These are phyloP conservation scores for Tichodroma muraria DNA, from an alignment of 2,113 vertebrate genomes.

Conservation along the genomic window DNA sequence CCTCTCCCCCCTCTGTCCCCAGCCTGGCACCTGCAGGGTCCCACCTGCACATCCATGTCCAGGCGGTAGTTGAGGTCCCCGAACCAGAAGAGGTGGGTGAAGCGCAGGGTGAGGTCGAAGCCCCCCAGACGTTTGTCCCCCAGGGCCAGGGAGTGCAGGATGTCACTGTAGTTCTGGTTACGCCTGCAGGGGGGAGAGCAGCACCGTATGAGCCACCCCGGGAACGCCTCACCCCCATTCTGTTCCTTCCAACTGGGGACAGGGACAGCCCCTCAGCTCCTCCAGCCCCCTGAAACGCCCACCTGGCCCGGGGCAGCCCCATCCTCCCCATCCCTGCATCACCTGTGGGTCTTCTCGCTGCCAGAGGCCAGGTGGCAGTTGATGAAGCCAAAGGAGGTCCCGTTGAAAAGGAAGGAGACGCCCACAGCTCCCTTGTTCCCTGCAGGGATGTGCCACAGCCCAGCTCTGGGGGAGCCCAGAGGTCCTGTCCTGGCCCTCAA, in stretches of 20 bases:
- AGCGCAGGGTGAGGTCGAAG: constrained; percentile 61
- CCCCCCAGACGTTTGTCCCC: constrained; percentile 48
- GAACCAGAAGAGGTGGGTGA: constrained; percentile 66
- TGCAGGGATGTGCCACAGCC: neutral
- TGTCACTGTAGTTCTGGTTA: constrained; percentile 68
- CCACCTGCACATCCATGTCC: constrained; percentile 63
- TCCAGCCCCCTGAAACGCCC: neutral
- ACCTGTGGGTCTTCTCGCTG: constrained; percentile 84
- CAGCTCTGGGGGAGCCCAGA: neutral
- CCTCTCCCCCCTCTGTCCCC: rapidly evolving
- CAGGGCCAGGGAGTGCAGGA: constrained; percentile 51
- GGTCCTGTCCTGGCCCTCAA: neutral
- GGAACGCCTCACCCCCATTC: neutral
- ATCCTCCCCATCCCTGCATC: neutral
- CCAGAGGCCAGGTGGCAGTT: constrained; percentile 88
- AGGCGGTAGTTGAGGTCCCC: constrained; percentile 68
- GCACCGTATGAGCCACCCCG: rapidly evolving
- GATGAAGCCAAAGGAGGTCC: constrained; percentile 84
- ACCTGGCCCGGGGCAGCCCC: neutral
- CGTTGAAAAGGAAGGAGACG: constrained; percentile 78
- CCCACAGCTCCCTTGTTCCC: constrained; percentile 87
- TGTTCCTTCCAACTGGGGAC: neutral
- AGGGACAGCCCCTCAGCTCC: neutral
- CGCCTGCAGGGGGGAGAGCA: neutral
- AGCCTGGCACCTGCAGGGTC: rapidly evolving